These are phyloP conservation scores for Chloromyia formosa DNA, from an alignment of 2,888 invertebrate genomes.

Conservation along the genomic window DNA sequence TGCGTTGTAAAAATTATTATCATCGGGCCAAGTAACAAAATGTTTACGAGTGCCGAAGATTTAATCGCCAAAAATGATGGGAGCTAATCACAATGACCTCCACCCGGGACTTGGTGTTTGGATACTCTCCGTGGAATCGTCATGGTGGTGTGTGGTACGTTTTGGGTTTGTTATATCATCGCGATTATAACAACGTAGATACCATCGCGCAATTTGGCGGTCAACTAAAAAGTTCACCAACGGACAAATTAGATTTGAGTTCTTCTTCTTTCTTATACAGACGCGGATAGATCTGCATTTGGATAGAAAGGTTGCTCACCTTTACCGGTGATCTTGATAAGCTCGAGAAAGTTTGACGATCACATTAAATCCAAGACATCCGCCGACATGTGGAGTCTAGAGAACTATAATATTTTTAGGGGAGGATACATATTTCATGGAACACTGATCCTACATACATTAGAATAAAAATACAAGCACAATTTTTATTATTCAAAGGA, in stretches of 20 bases:
- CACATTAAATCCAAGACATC: slow-evolving; percentile 27
- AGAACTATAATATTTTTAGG: no score
- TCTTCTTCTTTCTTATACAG: not conserved
- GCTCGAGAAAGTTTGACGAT: slow-evolving; percentile 25
- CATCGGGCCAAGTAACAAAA: not conserved
- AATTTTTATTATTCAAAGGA: no score
- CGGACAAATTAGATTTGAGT: not conserved
- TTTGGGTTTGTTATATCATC: slow-evolving; percentile 34
- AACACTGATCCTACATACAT: no score
- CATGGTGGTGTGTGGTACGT: not conserved
- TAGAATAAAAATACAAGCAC: no score
- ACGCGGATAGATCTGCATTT: no score
- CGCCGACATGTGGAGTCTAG: not conserved
- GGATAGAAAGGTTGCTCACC: slow-evolving; percentile 32
- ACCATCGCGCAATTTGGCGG: slow-evolving; percentile 31
- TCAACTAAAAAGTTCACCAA: slow-evolving; percentile 22
- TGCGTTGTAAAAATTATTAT: slow-evolving; percentile 21
- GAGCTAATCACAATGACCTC: slow-evolving; percentile 37
- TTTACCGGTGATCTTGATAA: slow-evolving; percentile 30
- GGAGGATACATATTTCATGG: no score
- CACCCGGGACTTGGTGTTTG: slow-evolving; percentile 11
- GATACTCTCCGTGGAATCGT: not conserved
- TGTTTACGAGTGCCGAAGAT: not conserved
- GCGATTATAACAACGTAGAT: slow-evolving; percentile 27
- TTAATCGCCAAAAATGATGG: slow-evolving; percentile 23